These are phyloP conservation scores for Drosophila jambulina DNA, from an alignment of 1,140 invertebrate genomes.

Conservation along the genomic window DNA sequence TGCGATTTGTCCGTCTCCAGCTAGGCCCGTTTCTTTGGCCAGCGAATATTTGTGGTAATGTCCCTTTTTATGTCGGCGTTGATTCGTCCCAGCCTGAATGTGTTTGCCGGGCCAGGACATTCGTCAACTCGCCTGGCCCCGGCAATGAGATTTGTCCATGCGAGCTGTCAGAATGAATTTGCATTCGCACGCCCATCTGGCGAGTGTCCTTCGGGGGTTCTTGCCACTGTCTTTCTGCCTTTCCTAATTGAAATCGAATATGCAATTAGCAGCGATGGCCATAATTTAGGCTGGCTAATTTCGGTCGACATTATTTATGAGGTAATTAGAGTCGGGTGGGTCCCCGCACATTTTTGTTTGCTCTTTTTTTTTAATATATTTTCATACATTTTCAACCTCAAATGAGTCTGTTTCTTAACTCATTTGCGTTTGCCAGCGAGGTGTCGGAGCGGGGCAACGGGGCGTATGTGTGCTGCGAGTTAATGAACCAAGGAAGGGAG, in stretches of 20 bases:
- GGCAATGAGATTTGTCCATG: constrained; percentile 61
- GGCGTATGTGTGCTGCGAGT: constrained; percentile 49
- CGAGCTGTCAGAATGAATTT: constrained; percentile 66
- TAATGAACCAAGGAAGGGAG: constrained; percentile 33
- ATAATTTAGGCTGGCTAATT: constrained; percentile 37
- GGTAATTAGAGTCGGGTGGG: constrained; percentile 58
- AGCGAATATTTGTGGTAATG: constrained; percentile 46
- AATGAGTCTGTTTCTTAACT: constrained; percentile 25
- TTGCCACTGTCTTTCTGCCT: constrained; percentile 5
- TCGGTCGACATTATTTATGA: constrained; percentile 65
- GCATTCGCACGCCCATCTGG: constrained; percentile 45
- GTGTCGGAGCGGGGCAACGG: constrained; percentile 24
- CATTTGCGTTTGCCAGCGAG: constrained; percentile 9
- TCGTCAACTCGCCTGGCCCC: constrained; percentile 61
- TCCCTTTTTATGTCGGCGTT: constrained; percentile 44
- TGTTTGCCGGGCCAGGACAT: constrained; percentile 43
- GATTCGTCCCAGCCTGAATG: constrained; percentile 50
- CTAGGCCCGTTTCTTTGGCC: constrained; percentile 1
- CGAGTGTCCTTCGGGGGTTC: constrained; percentile 12
- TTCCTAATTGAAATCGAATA: constrained; percentile 75
- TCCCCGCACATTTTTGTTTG: constrained; percentile 4
- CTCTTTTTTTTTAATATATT: constrained; percentile 11
- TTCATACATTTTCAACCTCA: constrained; percentile 30
- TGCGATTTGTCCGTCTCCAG: constrained; percentile 55
- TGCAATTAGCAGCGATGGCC: constrained; percentile 66